Conservation (phyloP, 2,888 invertebrate species). For the Euzetes globulus region DNA sequence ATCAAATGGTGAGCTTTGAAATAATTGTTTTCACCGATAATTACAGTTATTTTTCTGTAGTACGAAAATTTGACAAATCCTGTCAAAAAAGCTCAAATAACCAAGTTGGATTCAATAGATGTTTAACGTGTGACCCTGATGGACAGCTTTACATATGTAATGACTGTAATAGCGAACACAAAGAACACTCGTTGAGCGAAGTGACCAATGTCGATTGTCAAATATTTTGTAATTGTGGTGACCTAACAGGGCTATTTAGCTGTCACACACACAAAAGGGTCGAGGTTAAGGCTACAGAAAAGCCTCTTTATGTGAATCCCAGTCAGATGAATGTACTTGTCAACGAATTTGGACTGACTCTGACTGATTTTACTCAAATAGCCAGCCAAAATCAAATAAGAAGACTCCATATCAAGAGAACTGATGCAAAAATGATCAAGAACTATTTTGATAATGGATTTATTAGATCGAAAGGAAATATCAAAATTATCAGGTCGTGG, state of each 20-base stretch:
- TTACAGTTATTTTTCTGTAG: too few relatives aligned
- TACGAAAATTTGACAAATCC: too few relatives aligned
- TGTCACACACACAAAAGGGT: background rate
- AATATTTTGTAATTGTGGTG: background rate
- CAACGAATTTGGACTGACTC: too few relatives aligned
- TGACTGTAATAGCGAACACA: background rate
- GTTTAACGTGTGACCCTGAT: background rate
- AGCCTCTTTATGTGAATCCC: background rate
- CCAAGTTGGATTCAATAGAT: too few relatives aligned
- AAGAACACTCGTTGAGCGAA: background rate
- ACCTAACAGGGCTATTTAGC: background rate
- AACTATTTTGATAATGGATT: background rate
- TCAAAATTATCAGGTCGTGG: background rate
- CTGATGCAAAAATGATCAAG: background rate
- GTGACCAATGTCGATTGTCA: background rate
- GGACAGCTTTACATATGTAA: background rate
- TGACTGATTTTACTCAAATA: background rate
- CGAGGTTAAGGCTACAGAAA: background rate
- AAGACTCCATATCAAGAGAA: background rate
- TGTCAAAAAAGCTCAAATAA: too few relatives aligned
- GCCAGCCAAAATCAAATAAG: background rate
- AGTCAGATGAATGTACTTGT: too few relatives aligned
- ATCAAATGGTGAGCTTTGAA: too few relatives aligned
- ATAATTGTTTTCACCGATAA: too few relatives aligned
- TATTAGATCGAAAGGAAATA: background rate